Evolutionary conservation across 2,797 vertebrate species (phyloP), one percentile per base, ranked within the genome.

Genomic region (Pseudopleuronectes americanus): DNA sequence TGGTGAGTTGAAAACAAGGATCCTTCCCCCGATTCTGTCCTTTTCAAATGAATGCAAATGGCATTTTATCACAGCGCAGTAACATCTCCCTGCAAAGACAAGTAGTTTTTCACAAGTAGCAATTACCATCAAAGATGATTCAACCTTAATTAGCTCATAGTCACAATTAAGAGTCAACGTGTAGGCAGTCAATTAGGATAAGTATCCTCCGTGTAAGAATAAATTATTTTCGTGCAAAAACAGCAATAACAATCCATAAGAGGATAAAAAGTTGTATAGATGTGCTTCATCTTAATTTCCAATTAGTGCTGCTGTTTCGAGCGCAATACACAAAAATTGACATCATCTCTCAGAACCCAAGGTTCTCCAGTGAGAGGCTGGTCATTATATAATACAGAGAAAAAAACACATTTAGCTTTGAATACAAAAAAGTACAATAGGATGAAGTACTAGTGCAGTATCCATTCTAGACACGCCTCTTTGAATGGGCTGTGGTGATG

Each of bases 151-250:
- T 61, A 28, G 17, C 48, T 45, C 17, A 45, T 16, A 45, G 43
- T 45, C n/a, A 31, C 59, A 60, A 62, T 24, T 8, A 41, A 47
- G 22, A 61, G n/a, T 23, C 6, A 1, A 23, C 16, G 14, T 23
- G 13, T 9, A 8, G 41, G 7, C 8, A 57, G 36, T 53, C 16
- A 17, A 54, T 63, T 66, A 21, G 38, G 58, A 57, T 51, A 12
- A 67, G n/a, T 48, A 43, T 43, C 41, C 16, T 17, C 16, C 41
- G 5, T 43, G 21, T 48, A 9, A 48, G 45, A 21, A 48, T 58
- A 61, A 22, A 72, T 71, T 36, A 28, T 66, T 45, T 57, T 47
- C 12, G 36, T 52, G 41, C 48, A 49, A 68, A 31, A 48, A 3
- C 6, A 55, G 4, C 14, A 69, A 49, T 7, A 48, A 59, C 24